Evolutionary conservation across 2,888 invertebrate species (phyloP).

Genomic region (Pseudococcus longispinus): DNA sequence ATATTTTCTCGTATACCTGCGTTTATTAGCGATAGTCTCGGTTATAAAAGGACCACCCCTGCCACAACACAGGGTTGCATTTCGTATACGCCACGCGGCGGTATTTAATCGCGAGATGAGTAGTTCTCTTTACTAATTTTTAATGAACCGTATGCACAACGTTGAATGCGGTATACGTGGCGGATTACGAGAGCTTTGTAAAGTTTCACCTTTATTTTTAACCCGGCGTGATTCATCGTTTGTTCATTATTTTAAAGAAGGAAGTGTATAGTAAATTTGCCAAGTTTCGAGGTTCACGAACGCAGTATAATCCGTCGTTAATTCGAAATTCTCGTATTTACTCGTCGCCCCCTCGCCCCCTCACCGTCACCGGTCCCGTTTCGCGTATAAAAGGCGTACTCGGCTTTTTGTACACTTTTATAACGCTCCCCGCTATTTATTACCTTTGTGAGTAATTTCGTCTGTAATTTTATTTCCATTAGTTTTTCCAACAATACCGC

Average conservation of each 20-base stretch:
- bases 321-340: slow-evolving; percentile 13
- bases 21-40: not conserved
- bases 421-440: slow-evolving; percentile 2
- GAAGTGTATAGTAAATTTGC: slow-evolving; percentile 26
- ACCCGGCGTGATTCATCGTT: slow-evolving; percentile 28
- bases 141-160: slow-evolving; percentile 12
- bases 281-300: slow-evolving; percentile 20
- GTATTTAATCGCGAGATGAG: not conserved
- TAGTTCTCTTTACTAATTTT: slow-evolving; percentile 19
- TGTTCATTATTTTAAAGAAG: slow-evolving; percentile 27
- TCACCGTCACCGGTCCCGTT: not conserved
- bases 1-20: not conserved
- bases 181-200: not conserved
- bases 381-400: not conserved
- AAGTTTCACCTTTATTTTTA: slow-evolving; percentile 32
- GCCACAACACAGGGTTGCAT: not conserved
- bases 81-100: not conserved
- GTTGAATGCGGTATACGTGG: not conserved
- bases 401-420: not conserved
- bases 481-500: slow-evolving; percentile 2
- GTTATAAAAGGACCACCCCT: not conserved
- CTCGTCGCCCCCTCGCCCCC: not conserved
- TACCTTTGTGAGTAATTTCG: slow-evolving; percentile 22
- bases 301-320: slow-evolving; percentile 19
- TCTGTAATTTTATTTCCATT: slow-evolving; percentile 16